phyloP scores from a whole-genome alignment of 2,113 vertebrate genomes.

The Lophotis ruficrista region DNA sequence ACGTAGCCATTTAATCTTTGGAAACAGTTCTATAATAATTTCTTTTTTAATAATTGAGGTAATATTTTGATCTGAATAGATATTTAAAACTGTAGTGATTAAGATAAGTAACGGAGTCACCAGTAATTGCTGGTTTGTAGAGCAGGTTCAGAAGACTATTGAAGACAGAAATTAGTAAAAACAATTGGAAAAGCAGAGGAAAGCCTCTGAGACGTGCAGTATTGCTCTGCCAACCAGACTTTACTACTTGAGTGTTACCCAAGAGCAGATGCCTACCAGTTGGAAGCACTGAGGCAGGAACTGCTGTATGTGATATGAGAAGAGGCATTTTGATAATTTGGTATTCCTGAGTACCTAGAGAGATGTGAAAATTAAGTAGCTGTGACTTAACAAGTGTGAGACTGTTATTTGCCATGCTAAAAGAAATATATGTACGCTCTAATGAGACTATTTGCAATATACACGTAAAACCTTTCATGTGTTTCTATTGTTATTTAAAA shows the following conservation, averaged over 20 bases:
- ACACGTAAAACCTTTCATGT: neutral
- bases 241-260: neutral
- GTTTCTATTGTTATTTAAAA: neutral
- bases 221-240: neutral
- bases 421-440: neutral
- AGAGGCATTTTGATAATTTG: neutral
- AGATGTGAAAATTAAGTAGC: conserved; percentile 16
- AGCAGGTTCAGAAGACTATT: neutral
- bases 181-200: neutral
- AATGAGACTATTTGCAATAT: neutral
- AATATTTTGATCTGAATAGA: neutral
- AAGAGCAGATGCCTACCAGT: neutral
- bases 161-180: neutral
- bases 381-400: neutral
- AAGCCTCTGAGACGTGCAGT: neutral
- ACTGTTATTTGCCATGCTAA: neutral
- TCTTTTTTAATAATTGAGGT: neutral
- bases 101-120: neutral
- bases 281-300: conserved; percentile 24
- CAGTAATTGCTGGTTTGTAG: neutral
- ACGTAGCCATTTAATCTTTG: neutral
- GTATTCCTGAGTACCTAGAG: neutral
- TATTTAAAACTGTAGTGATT: neutral
- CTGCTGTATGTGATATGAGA: neutral
- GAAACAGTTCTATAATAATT: neutral